Percentiles rank a stretch among this genome's conserved stretches.
phyloP scores from a whole-genome alignment of 2,113 vertebrate genomes.

The Ctenomys sociabilis region DNA sequence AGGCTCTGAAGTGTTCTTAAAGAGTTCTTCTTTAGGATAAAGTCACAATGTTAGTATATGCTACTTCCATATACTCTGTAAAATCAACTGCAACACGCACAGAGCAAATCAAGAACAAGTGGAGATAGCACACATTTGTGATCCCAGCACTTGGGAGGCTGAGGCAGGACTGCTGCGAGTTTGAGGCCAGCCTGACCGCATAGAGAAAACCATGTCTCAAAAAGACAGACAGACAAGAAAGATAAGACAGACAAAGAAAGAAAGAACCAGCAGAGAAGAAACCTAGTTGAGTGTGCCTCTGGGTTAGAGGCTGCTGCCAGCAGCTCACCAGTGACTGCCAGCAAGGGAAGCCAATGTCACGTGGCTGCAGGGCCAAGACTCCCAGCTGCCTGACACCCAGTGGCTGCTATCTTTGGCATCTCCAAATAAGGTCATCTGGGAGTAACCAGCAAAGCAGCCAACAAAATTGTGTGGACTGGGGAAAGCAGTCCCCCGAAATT shows the following conservation, averaged over 20 bases:
- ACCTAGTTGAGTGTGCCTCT: no score
- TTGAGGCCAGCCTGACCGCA: no score
- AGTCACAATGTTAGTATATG: background rate
- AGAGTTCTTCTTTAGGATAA: background rate
- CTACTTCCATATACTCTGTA: background rate
- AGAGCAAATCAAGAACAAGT: background rate
- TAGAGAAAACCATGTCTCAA: no score
- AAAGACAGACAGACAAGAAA: no score
- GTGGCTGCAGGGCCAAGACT: background rate
- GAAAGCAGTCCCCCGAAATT: background rate
- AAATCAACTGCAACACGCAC: background rate
- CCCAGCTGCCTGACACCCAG: slow-evolving; percentile 26
- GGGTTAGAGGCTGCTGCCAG: background rate
- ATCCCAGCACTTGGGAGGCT: no score
- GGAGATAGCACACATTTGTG: background rate
- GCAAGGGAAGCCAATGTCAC: slow-evolving; percentile 31
- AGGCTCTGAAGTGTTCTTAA: background rate
- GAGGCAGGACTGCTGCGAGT: no score
- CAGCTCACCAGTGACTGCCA: background rate
- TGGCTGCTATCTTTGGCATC: slow-evolving; percentile 40
- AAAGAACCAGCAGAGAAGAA: background rate
- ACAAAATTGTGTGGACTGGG: accelerated
- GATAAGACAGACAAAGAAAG: no score
- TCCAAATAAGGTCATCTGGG: background rate
- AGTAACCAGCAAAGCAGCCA: background rate